Base-by-base conservation (phyloP, 1,140 invertebrate species). In the Drosophila grimshawi region DNA sequence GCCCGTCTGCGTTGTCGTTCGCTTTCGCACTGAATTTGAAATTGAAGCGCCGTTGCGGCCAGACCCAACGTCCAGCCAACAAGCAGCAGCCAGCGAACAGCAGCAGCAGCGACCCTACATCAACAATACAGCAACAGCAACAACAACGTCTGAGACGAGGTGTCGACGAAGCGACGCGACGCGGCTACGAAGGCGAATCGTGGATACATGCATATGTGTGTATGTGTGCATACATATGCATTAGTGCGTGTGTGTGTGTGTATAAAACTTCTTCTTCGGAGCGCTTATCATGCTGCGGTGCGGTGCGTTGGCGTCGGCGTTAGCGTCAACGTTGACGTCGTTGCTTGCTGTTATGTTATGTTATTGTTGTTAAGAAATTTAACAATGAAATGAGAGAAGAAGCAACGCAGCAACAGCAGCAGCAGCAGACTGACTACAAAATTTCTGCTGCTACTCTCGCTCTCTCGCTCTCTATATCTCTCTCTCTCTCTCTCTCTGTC, bases 1-100 rank as follows among this genome's bases (percentile, higher is more conserved):
- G 41, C 57, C 76, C 76, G 76, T 69, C 43, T 46, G 65, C 65
- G 51, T 76, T 78, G 76, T 66, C 76, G 76, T 78, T 76, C 76
- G 76, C 76, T 78, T 78, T 78, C 62, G 76, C 72, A 78, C 76
- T 78, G 76, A 78, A 78, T 78, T 78, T 65, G 61, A 78, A 76
- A 78, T 78, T 70, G 45, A 76, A 78, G 65, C 61, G 66, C 57
- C 71, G 66, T 51, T 59, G 71, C 72, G 61, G 65, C 30, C 76
- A 78, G 64, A 74, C 75, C 75, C 32, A 62, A 29, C 51, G 57
- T 51, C 65, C 57, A 41, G 57, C 56, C 55, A 72, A 51, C 56
- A 51, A 56, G 56, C 74, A 56, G 62, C 32, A 35, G 32, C n/a
- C 10, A 49, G 55, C 67, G 56, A 32, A 32, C 49, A 41, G 49